Evolutionary conservation across 2,113 vertebrate species (phyloP).

Genomic region (Corythoichthys haematopterus): DNA sequence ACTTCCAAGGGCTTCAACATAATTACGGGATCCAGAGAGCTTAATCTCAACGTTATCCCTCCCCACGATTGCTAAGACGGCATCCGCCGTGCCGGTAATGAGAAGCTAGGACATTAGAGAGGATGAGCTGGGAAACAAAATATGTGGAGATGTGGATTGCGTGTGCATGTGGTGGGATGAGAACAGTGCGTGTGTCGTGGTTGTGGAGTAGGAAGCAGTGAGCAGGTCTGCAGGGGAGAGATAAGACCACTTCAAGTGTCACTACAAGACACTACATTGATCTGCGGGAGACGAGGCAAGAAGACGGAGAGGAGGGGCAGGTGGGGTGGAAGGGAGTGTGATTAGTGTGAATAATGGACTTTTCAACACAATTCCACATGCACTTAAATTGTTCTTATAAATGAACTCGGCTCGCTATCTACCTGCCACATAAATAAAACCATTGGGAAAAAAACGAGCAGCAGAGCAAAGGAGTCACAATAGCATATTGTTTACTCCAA

Average conservation of each 20-base stretch:
- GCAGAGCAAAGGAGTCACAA: not conserved
- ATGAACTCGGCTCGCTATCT: slow-evolving; percentile 22
- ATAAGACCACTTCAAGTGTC: slow-evolving; percentile 70
- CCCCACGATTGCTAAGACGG: slow-evolving; percentile 38
- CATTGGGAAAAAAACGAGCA: not conserved
- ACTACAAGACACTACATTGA: slow-evolving; percentile 69
- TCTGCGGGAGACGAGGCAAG: slow-evolving; percentile 50
- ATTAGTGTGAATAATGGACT: slow-evolving; percentile 33
- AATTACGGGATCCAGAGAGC: not conserved
- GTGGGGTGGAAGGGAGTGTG: slow-evolving; percentile 13
- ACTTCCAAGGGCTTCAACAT: not conserved
- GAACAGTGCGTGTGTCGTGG: not conserved
- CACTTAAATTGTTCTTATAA: slow-evolving; percentile 22
- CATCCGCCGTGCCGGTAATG: slow-evolving; percentile 34
- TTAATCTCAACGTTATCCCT: slow-evolving; percentile 2
- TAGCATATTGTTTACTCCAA: not conserved
- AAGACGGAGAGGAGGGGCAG: slow-evolving; percentile 18
- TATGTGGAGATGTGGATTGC: not conserved
- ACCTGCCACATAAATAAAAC: slow-evolving; percentile 12
- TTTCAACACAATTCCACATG: slow-evolving; percentile 33
- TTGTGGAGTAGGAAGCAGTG: slow-evolving; percentile 33
- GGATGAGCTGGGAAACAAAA: slow-evolving; percentile 20
- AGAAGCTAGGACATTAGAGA: slow-evolving; percentile 12
- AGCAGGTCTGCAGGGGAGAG: slow-evolving; percentile 66
- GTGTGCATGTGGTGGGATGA: not conserved